phyloP scores from a whole-genome alignment of 2,888 invertebrate species.

The Epistrophe grossulariae region DNA sequence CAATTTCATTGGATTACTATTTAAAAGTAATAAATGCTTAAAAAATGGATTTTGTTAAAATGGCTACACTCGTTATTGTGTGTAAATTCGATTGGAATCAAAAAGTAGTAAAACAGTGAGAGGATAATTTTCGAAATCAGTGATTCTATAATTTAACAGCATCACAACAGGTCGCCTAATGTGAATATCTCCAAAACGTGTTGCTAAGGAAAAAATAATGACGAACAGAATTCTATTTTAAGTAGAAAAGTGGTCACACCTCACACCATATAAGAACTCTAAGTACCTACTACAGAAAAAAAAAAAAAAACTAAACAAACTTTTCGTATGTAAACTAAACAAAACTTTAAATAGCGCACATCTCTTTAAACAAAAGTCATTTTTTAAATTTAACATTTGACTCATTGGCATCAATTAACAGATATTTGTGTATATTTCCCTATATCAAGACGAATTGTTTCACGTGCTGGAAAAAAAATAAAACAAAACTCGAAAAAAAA shows the following conservation, averaged over 20 bases:
- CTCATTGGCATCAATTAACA: constrained; percentile 41
- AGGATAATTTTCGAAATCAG: too few relatives aligned
- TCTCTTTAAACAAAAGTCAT: constrained; percentile 13
- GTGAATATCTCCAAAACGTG: too few relatives aligned
- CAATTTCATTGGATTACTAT: too few relatives aligned
- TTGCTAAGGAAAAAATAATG: too few relatives aligned
- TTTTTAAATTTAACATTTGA: constrained; percentile 44
- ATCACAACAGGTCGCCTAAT: too few relatives aligned
- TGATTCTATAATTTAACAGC: too few relatives aligned
- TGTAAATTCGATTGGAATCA: too few relatives aligned
- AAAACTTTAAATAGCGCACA: constrained; percentile 19
- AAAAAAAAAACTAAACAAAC: constrained; percentile 37
- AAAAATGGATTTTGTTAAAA: too few relatives aligned
- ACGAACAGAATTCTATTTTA: neutral
- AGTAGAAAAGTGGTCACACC: neutral
- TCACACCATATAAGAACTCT: neutral
- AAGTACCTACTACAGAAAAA: neutral
- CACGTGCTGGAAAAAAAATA: constrained; percentile 51
- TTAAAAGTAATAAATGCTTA: too few relatives aligned
- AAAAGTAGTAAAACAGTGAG: too few relatives aligned
- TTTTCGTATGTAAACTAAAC: constrained; percentile 15
- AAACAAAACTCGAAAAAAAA: neutral
- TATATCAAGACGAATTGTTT: constrained; percentile 16
- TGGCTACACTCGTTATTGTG: too few relatives aligned
- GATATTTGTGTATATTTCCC: constrained; percentile 19